Percentiles rank a stretch among this genome's conserved stretches.
These are phyloP conservation scores for Margarornis squamiger DNA, from an alignment of 2,797 vertebrate species.

Conservation along the genomic window DNA sequence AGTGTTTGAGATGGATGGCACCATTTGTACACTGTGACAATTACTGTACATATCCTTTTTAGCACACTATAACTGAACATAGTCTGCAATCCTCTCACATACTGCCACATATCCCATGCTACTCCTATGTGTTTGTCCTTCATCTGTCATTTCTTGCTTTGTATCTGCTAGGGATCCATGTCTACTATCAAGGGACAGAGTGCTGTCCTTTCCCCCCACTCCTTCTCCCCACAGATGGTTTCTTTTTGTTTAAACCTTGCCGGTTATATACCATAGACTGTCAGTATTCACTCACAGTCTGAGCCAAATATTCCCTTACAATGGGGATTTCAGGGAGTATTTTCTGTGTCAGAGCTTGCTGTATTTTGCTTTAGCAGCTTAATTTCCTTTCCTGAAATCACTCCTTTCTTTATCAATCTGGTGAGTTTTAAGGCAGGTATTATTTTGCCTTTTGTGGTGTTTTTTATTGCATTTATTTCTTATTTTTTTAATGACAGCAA, in stretches of 20 bases:
- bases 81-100: not conserved
- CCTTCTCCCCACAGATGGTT: not conserved
- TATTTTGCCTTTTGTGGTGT: not conserved
- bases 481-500: not conserved
- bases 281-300: not conserved
- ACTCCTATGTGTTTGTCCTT: not conserved
- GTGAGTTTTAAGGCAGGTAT: conserved; percentile 13
- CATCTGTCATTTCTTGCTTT: not conserved
- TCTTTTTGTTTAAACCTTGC: not conserved
- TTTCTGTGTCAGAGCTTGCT: not conserved
- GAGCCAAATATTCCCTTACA: not conserved
- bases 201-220: not conserved
- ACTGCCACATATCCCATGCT: not conserved
- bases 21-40: not conserved
- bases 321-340: not conserved
- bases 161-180: not conserved
- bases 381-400: conserved; percentile 43
- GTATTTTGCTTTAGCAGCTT: conserved; percentile 4
- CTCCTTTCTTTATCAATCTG: conserved; percentile 44
- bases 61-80: not conserved
- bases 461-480: conserved; percentile 45
- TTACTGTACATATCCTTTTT: not conserved
- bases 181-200: not conserved
- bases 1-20: not conserved
- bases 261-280: not conserved